A percentile compares a stretch with the other conserved stretches of the same genome.
phyloP scores from a whole-genome alignment of 2,797 vertebrate species.

The Myotis vivesi region DNA sequence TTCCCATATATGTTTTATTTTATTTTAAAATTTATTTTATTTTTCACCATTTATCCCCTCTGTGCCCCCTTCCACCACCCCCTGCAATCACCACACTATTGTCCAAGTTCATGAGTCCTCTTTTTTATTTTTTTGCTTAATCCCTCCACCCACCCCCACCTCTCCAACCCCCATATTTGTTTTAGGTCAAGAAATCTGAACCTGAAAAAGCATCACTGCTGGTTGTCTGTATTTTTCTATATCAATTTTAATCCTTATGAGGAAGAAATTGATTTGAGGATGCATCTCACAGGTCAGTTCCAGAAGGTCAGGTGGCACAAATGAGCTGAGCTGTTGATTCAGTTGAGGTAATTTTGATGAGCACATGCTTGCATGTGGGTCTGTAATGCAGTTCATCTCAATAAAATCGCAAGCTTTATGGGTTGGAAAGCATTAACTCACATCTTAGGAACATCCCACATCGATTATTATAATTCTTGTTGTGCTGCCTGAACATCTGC shows the following conservation, averaged over 20 bases:
- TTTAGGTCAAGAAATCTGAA: neutral
- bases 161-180: neutral
- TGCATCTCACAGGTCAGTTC: constrained; percentile 36
- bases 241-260: constrained; percentile 3
- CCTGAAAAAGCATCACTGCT: neutral
- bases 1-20: neutral
- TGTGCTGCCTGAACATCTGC: constrained; percentile 78
- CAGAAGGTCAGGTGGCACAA: constrained; percentile 47
- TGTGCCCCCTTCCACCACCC: neutral
- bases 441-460: constrained; percentile 57
- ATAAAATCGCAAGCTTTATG: constrained; percentile 73
- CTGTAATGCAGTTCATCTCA: constrained; percentile 68
- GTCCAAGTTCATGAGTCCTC: neutral
- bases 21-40: neutral
- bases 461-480: constrained; percentile 78
- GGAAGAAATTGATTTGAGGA: constrained; percentile 9
- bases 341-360: constrained; percentile 70
- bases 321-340: constrained; percentile 51
- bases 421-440: constrained; percentile 74
- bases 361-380: constrained; percentile 22
- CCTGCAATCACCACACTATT: neutral
- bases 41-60: neutral
- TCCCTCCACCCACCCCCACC: neutral
- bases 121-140: neutral
- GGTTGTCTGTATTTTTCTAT: neutral